These are phyloP conservation scores for Coregonus clupeaformis DNA, from an alignment of 2,113 vertebrate genomes.

Conservation along the genomic window DNA sequence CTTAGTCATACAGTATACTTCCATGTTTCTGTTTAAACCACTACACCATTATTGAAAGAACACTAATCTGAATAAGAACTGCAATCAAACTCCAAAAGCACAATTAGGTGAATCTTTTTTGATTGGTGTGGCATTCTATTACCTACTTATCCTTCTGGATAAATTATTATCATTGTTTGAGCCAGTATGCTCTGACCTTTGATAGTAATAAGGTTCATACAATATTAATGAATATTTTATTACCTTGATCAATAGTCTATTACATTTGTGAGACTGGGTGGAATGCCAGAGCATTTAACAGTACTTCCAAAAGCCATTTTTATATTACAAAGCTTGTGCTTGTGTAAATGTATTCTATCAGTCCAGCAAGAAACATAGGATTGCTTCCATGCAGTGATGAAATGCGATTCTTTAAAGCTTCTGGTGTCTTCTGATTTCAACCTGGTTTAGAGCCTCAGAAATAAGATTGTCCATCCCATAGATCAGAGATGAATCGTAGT, in stretches of 20 bases:
- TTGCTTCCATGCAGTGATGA: constrained; percentile 45
- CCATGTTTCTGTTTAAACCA: not conserved
- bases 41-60: not conserved
- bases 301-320: constrained; percentile 14
- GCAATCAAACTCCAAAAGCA: not conserved
- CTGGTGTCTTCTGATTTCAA: constrained; percentile 12
- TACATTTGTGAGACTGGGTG: constrained; percentile 45
- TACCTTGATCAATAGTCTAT: constrained; percentile 25
- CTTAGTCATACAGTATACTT: not conserved
- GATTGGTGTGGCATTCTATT: too few species aligned
- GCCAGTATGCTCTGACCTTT: too few species aligned
- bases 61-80: not conserved
- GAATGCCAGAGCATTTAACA: constrained; percentile 24
- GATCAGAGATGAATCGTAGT: not conserved
- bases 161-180: too few species aligned
- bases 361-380: constrained; percentile 41
- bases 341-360: constrained; percentile 11
- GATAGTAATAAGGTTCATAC: too few species aligned
- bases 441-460: not conserved
- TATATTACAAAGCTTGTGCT: constrained; percentile 5
- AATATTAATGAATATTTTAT: not conserved
- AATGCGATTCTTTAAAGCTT: constrained; percentile 6
- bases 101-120: too few species aligned
- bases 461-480: not conserved
- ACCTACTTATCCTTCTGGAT: too few species aligned